A percentile compares a stretch with the other conserved stretches of the same genome.
Conservation (phyloP, 37 sponge, comb jelly and placozoan species). For the Axinella damicornis region DNA sequence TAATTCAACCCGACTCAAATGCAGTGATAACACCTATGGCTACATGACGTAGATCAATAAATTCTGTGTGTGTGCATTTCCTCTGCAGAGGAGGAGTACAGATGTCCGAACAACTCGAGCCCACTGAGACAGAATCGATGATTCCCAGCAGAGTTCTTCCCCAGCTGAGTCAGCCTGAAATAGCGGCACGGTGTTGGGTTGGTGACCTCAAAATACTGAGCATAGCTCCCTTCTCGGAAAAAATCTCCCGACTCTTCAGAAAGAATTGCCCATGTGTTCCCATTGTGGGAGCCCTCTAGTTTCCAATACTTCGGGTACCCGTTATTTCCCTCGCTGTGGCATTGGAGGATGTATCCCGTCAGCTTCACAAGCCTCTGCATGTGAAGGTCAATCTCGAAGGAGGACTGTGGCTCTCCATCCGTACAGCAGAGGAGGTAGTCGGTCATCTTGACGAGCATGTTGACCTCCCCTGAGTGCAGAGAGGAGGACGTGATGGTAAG, state of each 20-base stretch:
- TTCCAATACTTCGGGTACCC: conserved; percentile 18
- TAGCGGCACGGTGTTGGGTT: neutral
- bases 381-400: conserved; percentile 15
- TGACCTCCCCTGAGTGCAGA: neutral
- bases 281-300: conserved; percentile 9
- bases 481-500: neutral
- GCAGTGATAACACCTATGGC: no score
- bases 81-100: conserved; percentile 16
- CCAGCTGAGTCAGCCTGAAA: conserved; percentile 10
- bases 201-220: neutral
- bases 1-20: no score
- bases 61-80: neutral
- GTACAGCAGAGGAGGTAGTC: conserved; percentile 6
- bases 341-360: conserved; percentile 17
- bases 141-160: conserved; percentile 1
- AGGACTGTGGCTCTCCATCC: neutral
- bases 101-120: conserved; percentile 22
- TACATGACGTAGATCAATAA: no score
- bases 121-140: conserved; percentile 37
- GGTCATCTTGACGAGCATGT: neutral
- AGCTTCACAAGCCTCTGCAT: conserved; percentile 8
- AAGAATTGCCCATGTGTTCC: neutral
- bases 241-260: neutral
- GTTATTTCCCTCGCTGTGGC: neutral
- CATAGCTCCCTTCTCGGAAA: no score